Conservation (phyloP, 2,888 invertebrate genomes). For the Drosophila merina region DNA sequence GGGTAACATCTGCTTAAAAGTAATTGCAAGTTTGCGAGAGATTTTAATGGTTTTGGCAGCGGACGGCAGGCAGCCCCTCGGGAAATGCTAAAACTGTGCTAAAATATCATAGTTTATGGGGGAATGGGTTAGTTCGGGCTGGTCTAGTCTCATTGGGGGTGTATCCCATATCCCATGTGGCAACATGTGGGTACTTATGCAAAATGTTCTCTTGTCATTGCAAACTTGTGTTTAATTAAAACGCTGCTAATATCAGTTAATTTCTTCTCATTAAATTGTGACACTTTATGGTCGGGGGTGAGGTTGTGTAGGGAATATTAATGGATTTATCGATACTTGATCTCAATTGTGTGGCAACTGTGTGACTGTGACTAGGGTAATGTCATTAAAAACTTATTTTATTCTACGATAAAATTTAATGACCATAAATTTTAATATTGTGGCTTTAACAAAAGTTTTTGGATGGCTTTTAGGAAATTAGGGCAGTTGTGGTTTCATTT, state of each 20-base stretch:
- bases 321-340: slow-evolving; percentile 41
- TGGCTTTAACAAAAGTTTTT: neutral
- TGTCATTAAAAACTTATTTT: slow-evolving; percentile 10
- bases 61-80: slow-evolving; percentile 32
- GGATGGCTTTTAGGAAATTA: neutral
- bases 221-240: slow-evolving; percentile 69
- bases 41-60: slow-evolving; percentile 45
- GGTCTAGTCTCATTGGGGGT: slow-evolving; percentile 24
- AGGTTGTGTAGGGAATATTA: slow-evolving; percentile 30
- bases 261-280: slow-evolving; percentile 61
- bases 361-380: slow-evolving; percentile 10
- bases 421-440: neutral
- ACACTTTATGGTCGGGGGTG: slow-evolving; percentile 38
- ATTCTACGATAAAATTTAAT: slow-evolving; percentile 3
- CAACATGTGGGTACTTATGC: slow-evolving; percentile 75
- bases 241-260: slow-evolving; percentile 74
- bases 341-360: slow-evolving; percentile 44
- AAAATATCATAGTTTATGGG: slow-evolving; percentile 69
- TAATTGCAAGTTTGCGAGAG: slow-evolving; percentile 65
- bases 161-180: slow-evolving; percentile 51
- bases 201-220: slow-evolving; percentile 50
- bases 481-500: neutral
- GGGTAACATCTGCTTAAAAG: slow-evolving; percentile 68
- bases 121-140: slow-evolving; percentile 13
- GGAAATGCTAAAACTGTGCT: slow-evolving; percentile 51